Base-by-base conservation (phyloP, 2,888 invertebrate genomes). In the Drosophila mercatorum region DNA sequence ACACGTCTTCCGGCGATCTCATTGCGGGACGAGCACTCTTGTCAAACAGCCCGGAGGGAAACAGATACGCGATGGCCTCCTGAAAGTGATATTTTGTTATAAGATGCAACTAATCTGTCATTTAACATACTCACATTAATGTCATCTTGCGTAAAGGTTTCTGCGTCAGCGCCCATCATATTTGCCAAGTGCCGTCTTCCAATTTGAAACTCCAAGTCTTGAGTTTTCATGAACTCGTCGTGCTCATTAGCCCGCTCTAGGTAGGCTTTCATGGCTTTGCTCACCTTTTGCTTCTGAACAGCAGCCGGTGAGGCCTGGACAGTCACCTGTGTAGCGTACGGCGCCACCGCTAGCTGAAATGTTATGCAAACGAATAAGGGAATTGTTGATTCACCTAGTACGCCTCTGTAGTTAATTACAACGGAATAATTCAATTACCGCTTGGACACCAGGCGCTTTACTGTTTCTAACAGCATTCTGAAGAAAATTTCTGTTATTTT, bases 101-200 rank as follows among this genome's bases (percentile, higher is more conserved):
- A n/a, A n/a, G 17, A 17, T 1, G 28, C 5, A 38, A 1, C 4
- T 36, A 7, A 10, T 0, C 0, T 11, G 34, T 11, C 5, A 11
- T 3, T 12, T 36, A 22, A 22, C 0, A 14, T 14, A 92, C 93
- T 93, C 94, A 97, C 97, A 93, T 98, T 95, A 38, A 99, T 94
- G 91, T 98, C 97, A 62, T 95, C 94, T 91, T 98, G 97, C 0
- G 96, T 96, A 91, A 99, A 97, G 0, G 95, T 95, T 88, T 98
- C 97, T 0, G 97, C 96, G 94, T 99, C 96, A 92, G 96, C 96
- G 0, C 99, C 99, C 99, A 99, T 99, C 95, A 99, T 99, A 92
- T 98, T 99, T 0, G 99, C 99, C 75, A 99, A 94, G 94, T 99
- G 98, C 40, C 98, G 94, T 92, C 97, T 97, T 17, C 99, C 99